These are phyloP conservation scores for Daubentonia madagascariensis DNA, from an alignment of 2,113 vertebrate species.

Conservation along the genomic window DNA sequence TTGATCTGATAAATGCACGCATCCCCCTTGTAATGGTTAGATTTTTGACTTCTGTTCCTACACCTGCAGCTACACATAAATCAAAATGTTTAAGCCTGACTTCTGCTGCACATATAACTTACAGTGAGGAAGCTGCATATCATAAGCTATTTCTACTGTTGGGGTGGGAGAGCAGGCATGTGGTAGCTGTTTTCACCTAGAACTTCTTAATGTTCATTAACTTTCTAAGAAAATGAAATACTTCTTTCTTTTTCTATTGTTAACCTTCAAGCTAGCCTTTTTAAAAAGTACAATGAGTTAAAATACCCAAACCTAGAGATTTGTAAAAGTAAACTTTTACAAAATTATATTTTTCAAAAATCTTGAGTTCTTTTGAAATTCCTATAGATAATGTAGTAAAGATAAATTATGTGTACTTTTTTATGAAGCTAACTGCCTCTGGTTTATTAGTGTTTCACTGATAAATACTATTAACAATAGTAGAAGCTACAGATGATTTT, in stretches of 20 bases:
- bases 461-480: neutral
- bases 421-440: neutral
- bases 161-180: neutral
- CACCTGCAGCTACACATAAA: neutral
- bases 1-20: no score
- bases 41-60: neutral
- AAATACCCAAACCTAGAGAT: neutral
- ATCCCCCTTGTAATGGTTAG: neutral
- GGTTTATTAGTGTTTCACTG: neutral
- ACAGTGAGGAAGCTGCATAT: fast-evolving
- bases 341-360: neutral
- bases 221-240: neutral
- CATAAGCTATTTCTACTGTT: fast-evolving
- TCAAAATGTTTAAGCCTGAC: neutral
- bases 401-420: neutral
- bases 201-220: neutral
- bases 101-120: fast-evolving
- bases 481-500: neutral
- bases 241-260: neutral
- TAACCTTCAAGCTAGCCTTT: neutral
- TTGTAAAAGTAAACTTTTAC: neutral
- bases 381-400: neutral
- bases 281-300: neutral
- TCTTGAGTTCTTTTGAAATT: neutral
- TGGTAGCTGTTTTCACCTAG: neutral